Percentiles rank a stretch among this genome's conserved stretches.
Conservation (phyloP, 2,888 invertebrate genomes). For the Hoplodrina ambigua region DNA sequence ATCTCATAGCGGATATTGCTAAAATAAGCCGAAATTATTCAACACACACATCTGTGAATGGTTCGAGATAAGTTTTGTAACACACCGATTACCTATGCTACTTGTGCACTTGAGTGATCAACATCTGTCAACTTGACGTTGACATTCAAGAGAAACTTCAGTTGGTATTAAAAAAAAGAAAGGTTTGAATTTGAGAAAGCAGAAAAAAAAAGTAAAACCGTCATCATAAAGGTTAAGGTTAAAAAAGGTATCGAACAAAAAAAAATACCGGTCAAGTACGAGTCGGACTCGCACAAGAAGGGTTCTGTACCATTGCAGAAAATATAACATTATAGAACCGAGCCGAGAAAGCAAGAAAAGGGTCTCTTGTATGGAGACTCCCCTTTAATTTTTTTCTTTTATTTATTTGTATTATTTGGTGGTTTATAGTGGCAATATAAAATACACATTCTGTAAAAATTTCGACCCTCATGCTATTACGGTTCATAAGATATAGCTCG, state of each 20-base stretch:
- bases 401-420: too few species aligned
- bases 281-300: too few species aligned
- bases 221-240: background rate
- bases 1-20: slow-evolving; percentile 13
- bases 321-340: too few species aligned
- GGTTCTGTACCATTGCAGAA: too few species aligned
- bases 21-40: slow-evolving; percentile 29
- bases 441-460: too few species aligned
- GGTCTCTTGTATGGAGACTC: too few species aligned
- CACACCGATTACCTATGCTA: slow-evolving; percentile 34
- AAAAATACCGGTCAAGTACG: too few species aligned
- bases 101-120: slow-evolving; percentile 33
- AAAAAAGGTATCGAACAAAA: background rate
- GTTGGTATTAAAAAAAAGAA: slow-evolving; percentile 48
- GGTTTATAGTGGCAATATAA: too few species aligned
- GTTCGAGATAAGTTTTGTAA: background rate
- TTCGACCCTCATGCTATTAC: too few species aligned
- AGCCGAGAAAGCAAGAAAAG: too few species aligned
- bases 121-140: slow-evolving; percentile 30
- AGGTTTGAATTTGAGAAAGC: slow-evolving; percentile 27
- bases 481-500: too few species aligned
- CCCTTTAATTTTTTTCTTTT: too few species aligned
- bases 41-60: slow-evolving; percentile 3
- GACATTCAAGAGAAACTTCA: slow-evolving; percentile 46
- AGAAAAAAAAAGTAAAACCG: background rate